These are phyloP conservation scores for Erythrocercus mccallii DNA, from an alignment of 2,113 vertebrate species.

Conservation along the genomic window DNA sequence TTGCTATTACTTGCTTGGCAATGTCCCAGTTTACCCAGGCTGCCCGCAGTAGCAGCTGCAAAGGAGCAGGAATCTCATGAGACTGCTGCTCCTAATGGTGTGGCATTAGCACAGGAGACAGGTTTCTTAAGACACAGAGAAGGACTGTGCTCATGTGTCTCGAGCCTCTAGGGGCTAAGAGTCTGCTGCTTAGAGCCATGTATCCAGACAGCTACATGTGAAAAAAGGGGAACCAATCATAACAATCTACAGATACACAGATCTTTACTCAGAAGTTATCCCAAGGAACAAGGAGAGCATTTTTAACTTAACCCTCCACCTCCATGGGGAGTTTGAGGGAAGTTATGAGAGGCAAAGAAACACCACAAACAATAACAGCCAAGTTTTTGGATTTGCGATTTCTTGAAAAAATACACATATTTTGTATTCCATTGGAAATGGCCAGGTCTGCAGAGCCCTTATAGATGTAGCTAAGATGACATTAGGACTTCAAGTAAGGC, in stretches of 20 bases:
- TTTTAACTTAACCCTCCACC: neutral
- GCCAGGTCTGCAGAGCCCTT: neutral
- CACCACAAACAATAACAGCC: neutral
- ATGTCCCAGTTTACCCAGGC: neutral
- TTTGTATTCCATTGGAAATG: neutral
- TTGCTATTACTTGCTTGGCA: neutral
- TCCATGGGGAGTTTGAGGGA: neutral
- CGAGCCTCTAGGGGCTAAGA: neutral
- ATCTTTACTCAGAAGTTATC: neutral
- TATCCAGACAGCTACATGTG: accelerated
- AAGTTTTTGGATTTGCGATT: neutral
- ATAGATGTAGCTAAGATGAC: neutral
- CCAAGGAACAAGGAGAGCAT: neutral
- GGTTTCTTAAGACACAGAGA: neutral
- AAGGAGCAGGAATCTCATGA: neutral
- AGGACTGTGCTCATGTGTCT: neutral
- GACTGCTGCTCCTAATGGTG: neutral
- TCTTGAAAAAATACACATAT: neutral
- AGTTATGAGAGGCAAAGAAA: neutral
- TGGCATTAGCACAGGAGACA: neutral
- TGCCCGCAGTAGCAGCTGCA: neutral
- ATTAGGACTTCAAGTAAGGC: neutral
- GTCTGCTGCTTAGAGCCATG: neutral
- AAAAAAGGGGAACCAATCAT: neutral
- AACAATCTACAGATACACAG: neutral